These are phyloP conservation scores for Caenorhabditis auriculariae DNA, from an alignment of 2,888 invertebrate genomes.

Conservation along the genomic window DNA sequence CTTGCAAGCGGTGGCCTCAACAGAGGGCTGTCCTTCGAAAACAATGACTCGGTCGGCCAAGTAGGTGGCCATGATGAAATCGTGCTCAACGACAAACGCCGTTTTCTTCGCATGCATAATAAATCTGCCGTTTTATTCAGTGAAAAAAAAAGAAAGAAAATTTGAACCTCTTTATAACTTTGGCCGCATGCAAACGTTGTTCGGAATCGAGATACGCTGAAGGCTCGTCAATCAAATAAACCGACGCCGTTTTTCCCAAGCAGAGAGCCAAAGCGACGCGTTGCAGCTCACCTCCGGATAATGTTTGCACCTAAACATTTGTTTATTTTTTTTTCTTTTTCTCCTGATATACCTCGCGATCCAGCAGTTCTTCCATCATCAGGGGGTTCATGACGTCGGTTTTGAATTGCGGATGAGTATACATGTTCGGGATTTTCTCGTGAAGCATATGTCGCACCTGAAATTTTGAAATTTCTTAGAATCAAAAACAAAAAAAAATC, in stretches of 20 bases:
- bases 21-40: constrained; percentile 90
- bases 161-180: constrained; percentile 86
- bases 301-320: constrained; percentile 74
- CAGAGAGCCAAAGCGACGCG: constrained; percentile 93
- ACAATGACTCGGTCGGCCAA: constrained; percentile 95
- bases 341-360: constrained; percentile 39
- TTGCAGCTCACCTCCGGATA: constrained; percentile 98
- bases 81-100: constrained; percentile 99
- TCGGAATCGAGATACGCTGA: constrained; percentile 99
- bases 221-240: constrained; percentile 96
- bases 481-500: not conserved
- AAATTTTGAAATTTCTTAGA: not conserved
- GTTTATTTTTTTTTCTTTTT: constrained; percentile 3
- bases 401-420: constrained; percentile 93
- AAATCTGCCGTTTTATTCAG: constrained; percentile 69
- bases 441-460: constrained; percentile 84
- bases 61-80: constrained; percentile 99
- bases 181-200: constrained; percentile 98
- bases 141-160: not conserved
- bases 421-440: constrained; percentile 95
- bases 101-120: constrained; percentile 99
- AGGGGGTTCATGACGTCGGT: constrained; percentile 92
- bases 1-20: constrained; percentile 83
- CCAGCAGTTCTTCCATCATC: constrained; percentile 57
- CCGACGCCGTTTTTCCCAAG: constrained; percentile 96